Conservation (phyloP, 2,888 invertebrate genomes). For the Cephus nigrinus region DNA sequence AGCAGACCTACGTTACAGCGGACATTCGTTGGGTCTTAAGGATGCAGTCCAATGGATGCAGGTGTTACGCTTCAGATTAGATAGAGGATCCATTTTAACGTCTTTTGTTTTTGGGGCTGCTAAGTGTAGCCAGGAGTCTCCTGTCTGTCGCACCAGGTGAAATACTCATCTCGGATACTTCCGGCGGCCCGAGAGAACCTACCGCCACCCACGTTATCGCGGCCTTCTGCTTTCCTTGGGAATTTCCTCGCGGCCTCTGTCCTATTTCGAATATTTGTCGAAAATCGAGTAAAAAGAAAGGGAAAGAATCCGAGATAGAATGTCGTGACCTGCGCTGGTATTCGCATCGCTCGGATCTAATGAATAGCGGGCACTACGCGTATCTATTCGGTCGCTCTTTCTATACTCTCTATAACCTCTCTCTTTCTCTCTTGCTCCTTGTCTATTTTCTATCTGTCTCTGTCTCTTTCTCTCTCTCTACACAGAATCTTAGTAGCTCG, state of each 20-base stretch:
- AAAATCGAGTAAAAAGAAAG: neutral
- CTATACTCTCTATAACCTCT: neutral
- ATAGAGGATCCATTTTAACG: neutral
- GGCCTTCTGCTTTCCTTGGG: neutral
- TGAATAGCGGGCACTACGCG: slow-evolving; percentile 50
- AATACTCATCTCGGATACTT: neutral
- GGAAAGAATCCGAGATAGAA: slow-evolving; percentile 29
- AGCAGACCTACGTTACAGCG: neutral
- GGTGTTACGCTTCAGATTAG: neutral
- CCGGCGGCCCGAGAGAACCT: neutral
- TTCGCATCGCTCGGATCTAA: slow-evolving; percentile 56
- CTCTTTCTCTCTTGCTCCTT: slow-evolving; percentile 26
- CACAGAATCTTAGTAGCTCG: neutral
- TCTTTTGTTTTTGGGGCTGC: neutral
- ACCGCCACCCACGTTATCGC: neutral
- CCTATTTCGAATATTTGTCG: neutral
- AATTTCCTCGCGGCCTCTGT: neutral
- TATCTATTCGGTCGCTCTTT: slow-evolving; percentile 20
- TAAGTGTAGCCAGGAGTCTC: neutral
- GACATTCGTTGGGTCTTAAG: neutral
- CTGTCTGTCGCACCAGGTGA: neutral
- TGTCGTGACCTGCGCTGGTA: slow-evolving; percentile 54
- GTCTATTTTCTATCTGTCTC: neutral
- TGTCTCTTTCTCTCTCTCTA: neutral
- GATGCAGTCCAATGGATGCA: neutral